phyloP scores from a whole-genome alignment of 64 coral and sea anemone genomes.

The Porites australiensis region DNA sequence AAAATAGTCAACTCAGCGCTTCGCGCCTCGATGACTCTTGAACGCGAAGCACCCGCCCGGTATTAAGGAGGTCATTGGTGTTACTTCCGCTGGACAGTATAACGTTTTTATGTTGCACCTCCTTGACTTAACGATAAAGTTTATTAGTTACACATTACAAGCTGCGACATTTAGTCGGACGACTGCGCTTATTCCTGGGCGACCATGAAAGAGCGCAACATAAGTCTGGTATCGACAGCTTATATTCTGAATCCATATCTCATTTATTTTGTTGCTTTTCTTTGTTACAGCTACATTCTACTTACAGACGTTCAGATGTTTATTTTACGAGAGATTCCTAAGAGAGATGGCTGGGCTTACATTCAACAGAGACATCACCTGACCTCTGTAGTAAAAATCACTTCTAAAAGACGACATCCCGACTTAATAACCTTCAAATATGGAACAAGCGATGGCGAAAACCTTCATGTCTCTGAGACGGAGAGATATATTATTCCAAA shows the following conservation, averaged over 20 bases:
- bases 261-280: background rate
- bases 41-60: too few relatives aligned
- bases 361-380: conserved; percentile 93
- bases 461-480: conserved; percentile 60
- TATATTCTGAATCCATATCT: background rate
- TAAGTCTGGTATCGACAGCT: too few relatives aligned
- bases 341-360: conserved; percentile 85
- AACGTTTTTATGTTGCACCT: too few relatives aligned
- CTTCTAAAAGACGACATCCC: conserved; percentile 94
- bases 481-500: conserved; percentile 94
- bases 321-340: conserved; percentile 85
- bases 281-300: conserved; percentile 78
- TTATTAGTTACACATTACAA: too few relatives aligned
- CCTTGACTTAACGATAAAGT: too few relatives aligned
- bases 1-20: too few relatives aligned
- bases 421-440: conserved; percentile 97
- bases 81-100: too few relatives aligned
- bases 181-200: too few relatives aligned
- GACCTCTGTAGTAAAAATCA: conserved; percentile 82
- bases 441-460: conserved; percentile 54
- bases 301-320: conserved; percentile 88
- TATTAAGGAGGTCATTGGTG: too few relatives aligned
- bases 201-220: too few relatives aligned
- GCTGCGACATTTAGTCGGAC: too few relatives aligned
- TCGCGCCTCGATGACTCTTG: too few relatives aligned